phyloP scores from a whole-genome alignment of 2,888 invertebrate species.

The Habroteleia sp. region DNA sequence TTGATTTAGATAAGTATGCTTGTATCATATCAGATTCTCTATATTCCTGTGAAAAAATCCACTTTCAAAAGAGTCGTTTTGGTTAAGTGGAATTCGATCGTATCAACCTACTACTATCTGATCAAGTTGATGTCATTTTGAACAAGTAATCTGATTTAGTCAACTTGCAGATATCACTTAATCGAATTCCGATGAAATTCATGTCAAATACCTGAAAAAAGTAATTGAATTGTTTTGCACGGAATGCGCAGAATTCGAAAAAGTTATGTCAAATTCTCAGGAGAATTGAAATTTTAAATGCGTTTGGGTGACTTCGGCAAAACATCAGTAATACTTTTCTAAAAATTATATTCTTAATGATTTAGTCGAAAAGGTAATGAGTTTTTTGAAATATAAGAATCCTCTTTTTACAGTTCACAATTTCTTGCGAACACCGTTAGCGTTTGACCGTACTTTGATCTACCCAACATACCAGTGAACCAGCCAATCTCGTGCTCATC shows the following conservation, averaged over 20 bases:
- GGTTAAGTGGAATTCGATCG: conserved; percentile 54
- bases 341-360: too few relatives aligned
- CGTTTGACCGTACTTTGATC: conserved; percentile 7
- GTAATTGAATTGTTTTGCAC: conserved; percentile 36
- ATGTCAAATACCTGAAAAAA: conserved; percentile 39
- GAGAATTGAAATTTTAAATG: too few relatives aligned
- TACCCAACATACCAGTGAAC: neutral
- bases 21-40: too few relatives aligned
- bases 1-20: too few relatives aligned
- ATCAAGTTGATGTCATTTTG: conserved; percentile 52
- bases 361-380: neutral
- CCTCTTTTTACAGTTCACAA: too few relatives aligned
- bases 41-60: conserved; percentile 14
- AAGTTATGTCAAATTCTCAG: conserved; percentile 12
- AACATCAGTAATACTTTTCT: too few relatives aligned
- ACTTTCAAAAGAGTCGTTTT: conserved; percentile 27
- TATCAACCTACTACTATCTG: conserved; percentile 42
- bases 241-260: neutral
- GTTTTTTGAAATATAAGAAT: too few relatives aligned
- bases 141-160: conserved; percentile 49
- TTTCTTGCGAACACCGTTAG: neutral
- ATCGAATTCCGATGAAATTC: conserved; percentile 42
- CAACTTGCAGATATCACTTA: conserved; percentile 45
- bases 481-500: conserved; percentile 27
- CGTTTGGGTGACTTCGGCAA: too few relatives aligned